phyloP scores from a whole-genome alignment of 2,888 invertebrate genomes.

The Notocelia uddmanniana region DNA sequence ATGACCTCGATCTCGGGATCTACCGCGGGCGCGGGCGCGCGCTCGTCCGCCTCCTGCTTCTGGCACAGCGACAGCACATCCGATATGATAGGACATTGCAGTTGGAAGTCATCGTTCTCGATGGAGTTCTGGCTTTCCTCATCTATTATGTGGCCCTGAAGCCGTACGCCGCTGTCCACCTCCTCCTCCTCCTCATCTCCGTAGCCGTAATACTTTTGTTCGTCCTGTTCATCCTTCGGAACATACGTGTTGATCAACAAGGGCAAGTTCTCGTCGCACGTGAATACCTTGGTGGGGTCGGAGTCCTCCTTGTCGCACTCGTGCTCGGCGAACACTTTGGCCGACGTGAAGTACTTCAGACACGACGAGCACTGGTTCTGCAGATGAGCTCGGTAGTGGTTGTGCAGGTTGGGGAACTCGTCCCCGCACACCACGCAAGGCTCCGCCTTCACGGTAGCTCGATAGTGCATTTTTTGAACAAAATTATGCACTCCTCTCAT shows the following conservation, averaged over 20 bases:
- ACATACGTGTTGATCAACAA: slow-evolving; percentile 71
- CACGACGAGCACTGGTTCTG: slow-evolving; percentile 84
- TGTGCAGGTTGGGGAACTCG: slow-evolving; percentile 86
- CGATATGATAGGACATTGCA: slow-evolving; percentile 76
- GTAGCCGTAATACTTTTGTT: slow-evolving; percentile 76
- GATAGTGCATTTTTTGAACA: slow-evolving; percentile 74
- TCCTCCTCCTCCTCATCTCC: slow-evolving; percentile 70
- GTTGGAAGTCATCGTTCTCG: slow-evolving; percentile 63
- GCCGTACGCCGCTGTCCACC: slow-evolving; percentile 51
- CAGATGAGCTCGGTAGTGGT: slow-evolving; percentile 87
- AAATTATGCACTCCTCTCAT: slow-evolving; percentile 74
- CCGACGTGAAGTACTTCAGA: slow-evolving; percentile 76
- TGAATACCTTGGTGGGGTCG: slow-evolving; percentile 74
- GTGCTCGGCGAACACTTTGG: slow-evolving; percentile 68
- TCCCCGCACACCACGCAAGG: slow-evolving; percentile 87
- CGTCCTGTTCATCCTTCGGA: slow-evolving; percentile 74
- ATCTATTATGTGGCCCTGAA: slow-evolving; percentile 49
- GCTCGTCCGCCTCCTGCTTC: slow-evolving; percentile 51
- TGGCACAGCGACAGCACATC: slow-evolving; percentile 76
- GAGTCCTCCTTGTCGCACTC: slow-evolving; percentile 71
- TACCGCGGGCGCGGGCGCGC: slow-evolving; percentile 34
- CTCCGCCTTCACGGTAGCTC: slow-evolving; percentile 78
- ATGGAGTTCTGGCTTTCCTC: slow-evolving; percentile 58
- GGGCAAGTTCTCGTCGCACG: slow-evolving; percentile 66
- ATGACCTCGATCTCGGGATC: slow-evolving; percentile 53